Evolutionary conservation across 2,797 vertebrate genomes (phyloP).

Genomic region (Gymnoscopelus microlampas): DNA sequence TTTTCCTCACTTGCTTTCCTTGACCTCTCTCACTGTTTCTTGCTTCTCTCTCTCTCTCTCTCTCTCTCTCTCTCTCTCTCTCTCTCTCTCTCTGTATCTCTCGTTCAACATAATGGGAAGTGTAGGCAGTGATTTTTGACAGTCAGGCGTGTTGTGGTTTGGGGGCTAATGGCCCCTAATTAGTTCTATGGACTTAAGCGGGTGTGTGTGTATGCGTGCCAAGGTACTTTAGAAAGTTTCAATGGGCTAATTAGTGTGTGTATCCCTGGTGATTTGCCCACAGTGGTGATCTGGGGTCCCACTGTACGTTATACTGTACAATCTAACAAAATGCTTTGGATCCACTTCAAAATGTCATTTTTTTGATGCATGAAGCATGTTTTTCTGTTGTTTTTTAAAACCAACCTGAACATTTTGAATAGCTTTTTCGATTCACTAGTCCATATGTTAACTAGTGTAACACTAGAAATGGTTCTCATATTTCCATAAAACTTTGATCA

Average conservation of each 20-base stretch:
- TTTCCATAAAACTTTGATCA: too few species aligned
- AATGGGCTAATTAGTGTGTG: background rate
- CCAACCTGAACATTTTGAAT: too few species aligned
- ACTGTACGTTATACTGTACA: too few species aligned
- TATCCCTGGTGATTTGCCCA: conserved; percentile 1
- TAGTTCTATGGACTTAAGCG: conserved; percentile 22
- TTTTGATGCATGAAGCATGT: too few species aligned
- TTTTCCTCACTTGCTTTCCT: background rate
- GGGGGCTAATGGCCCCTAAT: conserved; percentile 29
- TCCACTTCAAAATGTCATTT: too few species aligned
- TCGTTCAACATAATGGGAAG: conserved; percentile 2
- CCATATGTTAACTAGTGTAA: too few species aligned
- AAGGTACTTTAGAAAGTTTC: conserved; percentile 13
- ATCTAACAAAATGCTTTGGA: too few species aligned
- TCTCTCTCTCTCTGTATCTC: background rate
- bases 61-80: background rate
- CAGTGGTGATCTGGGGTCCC: background rate
- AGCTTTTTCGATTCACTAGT: too few species aligned
- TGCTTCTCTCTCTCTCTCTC: background rate
- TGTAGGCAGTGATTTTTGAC: conserved; percentile 9
- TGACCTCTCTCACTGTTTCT: background rate
- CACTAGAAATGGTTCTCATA: too few species aligned
- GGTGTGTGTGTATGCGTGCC: background rate
- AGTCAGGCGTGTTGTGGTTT: conserved; percentile 13
- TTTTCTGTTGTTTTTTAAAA: too few species aligned